Base-by-base conservation (phyloP, 2,797 vertebrate species). In the Scolopax rusticola region DNA sequence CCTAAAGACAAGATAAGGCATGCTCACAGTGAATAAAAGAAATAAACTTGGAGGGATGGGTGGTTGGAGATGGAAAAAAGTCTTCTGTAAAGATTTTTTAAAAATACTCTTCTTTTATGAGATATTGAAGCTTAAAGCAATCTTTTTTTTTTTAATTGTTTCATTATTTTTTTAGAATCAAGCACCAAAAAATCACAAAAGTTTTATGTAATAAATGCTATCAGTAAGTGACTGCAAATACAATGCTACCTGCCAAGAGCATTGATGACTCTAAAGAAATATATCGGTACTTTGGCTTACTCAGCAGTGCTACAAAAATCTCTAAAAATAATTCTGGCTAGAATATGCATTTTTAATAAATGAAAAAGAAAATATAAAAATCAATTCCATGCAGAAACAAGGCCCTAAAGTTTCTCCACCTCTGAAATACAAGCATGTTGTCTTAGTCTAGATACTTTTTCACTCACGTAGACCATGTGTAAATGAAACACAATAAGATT, bases 341-440 rank as follows among this genome's bases (percentile, higher is more conserved):
- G 32, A 81, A 90, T 71, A 81, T 50, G 14, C 33, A 75, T 76
- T 87, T 93, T 93, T 82, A 86, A 84, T 83, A 85, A 70, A 83
- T 24, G 84, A 81, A 75, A 8, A 20, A 1, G 1, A n/a, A 41
- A 48, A 50, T 20, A 11, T 30, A 45, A 32, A 67, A 85, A 73
- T 75, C 30, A 75, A 57, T 80, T 68, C 25, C 64, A 38, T 19
- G 17, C 6, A 81, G 45, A n/a, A 85, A 45, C 17, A 87, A 82
- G 41, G 9, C 3, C 12, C 27, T 40, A 3, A 90, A 73, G 3
- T 47, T 65, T 71, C 32, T 33, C 6, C 27, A 78, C 17, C 51
- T 74, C 51, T 77, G 47, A 89, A 70, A 51, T 15, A 15, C 14
- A 84, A 65, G 16, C 15, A 19, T 7, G 8, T 36, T 43, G 8